phyloP scores from a whole-genome alignment of 2,888 invertebrate species.

The Heliconius sara region DNA sequence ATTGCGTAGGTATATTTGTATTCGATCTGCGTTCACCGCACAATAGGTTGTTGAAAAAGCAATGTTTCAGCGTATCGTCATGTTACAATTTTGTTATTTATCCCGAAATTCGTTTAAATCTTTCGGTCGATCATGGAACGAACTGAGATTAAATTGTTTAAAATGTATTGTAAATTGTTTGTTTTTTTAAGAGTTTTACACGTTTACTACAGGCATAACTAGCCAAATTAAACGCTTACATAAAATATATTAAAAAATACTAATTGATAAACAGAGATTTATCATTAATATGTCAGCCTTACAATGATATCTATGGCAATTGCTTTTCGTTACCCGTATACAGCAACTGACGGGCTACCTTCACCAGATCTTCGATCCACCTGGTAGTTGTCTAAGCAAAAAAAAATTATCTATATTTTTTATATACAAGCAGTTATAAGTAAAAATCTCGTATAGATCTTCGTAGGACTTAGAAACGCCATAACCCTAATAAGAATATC shows the following conservation, averaged over 20 bases:
- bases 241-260: background rate
- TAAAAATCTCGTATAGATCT: background rate
- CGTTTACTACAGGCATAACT: background rate
- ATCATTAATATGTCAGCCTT: too few species aligned
- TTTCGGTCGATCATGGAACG: slow-evolving; percentile 30
- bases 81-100: slow-evolving; percentile 32
- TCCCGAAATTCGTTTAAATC: slow-evolving; percentile 32
- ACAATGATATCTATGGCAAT: too few species aligned
- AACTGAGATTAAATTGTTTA: slow-evolving; percentile 33
- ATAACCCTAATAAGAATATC: background rate
- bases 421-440: background rate
- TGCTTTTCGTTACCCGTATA: too few species aligned
- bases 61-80: slow-evolving; percentile 26
- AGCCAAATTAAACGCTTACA: background rate
- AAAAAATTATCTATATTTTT: background rate
- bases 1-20: slow-evolving; percentile 14
- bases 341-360: background rate
- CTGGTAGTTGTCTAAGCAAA: background rate
- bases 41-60: slow-evolving; percentile 21
- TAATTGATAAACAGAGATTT: too few species aligned
- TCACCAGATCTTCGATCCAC: background rate
- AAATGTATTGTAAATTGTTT: slow-evolving; percentile 31
- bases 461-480: too few species aligned
- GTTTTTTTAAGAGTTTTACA: too few species aligned
- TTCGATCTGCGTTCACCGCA: slow-evolving; percentile 15